Evolutionary conservation across 2,888 invertebrate species (phyloP).

Genomic region (Sminthurides aquaticus): DNA sequence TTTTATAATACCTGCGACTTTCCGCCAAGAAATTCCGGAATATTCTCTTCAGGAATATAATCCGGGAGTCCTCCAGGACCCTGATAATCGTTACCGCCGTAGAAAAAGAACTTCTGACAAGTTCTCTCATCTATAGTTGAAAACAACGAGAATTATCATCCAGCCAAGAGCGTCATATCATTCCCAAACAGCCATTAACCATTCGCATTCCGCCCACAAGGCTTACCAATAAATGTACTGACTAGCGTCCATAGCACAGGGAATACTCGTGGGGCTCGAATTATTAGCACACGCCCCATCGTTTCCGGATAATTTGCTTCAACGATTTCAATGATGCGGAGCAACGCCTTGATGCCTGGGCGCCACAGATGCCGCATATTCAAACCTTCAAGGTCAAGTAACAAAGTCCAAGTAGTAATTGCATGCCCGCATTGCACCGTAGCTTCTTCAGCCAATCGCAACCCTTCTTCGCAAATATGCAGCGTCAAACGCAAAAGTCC

Average conservation of each 20-base stretch:
- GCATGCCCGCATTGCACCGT: slow-evolving; percentile 69
- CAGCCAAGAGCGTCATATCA: too few species aligned
- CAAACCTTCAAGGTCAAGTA: slow-evolving; percentile 86
- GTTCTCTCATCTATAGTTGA: slow-evolving; percentile 71
- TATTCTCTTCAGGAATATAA: slow-evolving; percentile 73
- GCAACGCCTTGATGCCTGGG: slow-evolving; percentile 68
- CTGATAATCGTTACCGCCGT: slow-evolving; percentile 80
- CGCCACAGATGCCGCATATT: slow-evolving; percentile 94
- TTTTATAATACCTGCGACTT: slow-evolving; percentile 62
- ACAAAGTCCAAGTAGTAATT: slow-evolving; percentile 77
- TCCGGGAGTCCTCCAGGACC: slow-evolving; percentile 72
- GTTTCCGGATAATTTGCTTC: slow-evolving; percentile 94
- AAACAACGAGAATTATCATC: too few species aligned
- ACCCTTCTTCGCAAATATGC: slow-evolving; percentile 84
- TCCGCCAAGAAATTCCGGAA: slow-evolving; percentile 90
- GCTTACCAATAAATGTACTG: slow-evolving; percentile 77
- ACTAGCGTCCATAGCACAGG: slow-evolving; percentile 93
- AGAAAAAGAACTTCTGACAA: slow-evolving; percentile 82
- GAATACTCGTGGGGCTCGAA: slow-evolving; percentile 85
- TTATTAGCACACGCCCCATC: slow-evolving; percentile 73
- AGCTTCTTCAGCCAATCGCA: slow-evolving; percentile 77
- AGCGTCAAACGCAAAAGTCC: slow-evolving; percentile 65
- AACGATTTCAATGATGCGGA: slow-evolving; percentile 70
- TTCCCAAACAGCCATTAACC: neutral
- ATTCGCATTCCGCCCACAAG: neutral